Evolutionary conservation across 1,140 invertebrate genomes (phyloP).

Genomic region (Pseudomyrmex concolor): DNA sequence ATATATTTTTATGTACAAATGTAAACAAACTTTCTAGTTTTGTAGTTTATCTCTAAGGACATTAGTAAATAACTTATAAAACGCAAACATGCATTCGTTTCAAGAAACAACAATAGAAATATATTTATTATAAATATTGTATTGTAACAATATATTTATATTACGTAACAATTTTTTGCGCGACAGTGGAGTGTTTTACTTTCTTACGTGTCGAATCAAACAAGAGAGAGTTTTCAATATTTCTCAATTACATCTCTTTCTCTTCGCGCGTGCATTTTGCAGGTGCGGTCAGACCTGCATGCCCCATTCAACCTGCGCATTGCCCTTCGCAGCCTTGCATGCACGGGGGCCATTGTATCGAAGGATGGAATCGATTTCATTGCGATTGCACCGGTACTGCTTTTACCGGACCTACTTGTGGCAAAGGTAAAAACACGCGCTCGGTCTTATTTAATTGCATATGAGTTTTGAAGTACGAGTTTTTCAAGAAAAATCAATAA

Average conservation of each 20-base stretch:
- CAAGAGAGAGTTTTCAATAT: background rate
- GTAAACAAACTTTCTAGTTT: no score
- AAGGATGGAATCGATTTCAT: constrained; percentile 98
- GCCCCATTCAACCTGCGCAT: constrained; percentile 91
- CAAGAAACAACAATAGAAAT: no score
- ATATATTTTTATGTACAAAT: background rate
- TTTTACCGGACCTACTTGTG: constrained; percentile 96
- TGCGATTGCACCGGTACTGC: constrained; percentile 97
- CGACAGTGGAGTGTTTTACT: background rate
- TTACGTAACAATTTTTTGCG: no score
- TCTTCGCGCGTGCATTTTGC: constrained; percentile 74
- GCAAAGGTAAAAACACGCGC: constrained; percentile 88
- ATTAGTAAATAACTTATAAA: background rate
- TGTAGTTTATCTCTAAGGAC: background rate
- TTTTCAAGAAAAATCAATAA: background rate
- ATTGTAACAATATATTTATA: background rate
- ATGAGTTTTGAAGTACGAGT: background rate
- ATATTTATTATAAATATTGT: background rate
- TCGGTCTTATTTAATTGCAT: background rate
- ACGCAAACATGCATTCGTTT: background rate
- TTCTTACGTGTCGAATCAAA: background rate
- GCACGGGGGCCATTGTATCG: constrained; percentile 94
- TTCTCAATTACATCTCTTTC: background rate
- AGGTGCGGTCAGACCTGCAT: constrained; percentile 94
- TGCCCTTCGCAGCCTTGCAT: constrained; percentile 95